phyloP scores from a whole-genome alignment of 2,888 invertebrate genomes.

The Acleris laterana region DNA sequence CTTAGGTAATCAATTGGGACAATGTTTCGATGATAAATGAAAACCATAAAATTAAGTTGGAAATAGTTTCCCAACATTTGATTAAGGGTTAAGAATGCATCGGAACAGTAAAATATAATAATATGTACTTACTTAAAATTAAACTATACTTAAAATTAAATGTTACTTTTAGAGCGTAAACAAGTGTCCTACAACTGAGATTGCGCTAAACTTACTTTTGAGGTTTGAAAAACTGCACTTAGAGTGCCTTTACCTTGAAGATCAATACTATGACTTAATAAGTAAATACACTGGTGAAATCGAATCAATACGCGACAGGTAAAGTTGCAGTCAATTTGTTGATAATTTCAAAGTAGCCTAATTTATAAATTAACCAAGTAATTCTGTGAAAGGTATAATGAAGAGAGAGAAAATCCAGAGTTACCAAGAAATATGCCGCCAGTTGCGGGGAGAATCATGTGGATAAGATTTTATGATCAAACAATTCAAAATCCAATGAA shows the following conservation, averaged over 20 bases:
- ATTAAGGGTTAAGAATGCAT: too few species aligned
- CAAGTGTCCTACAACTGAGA: constrained; percentile 79
- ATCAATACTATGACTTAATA: constrained; percentile 89
- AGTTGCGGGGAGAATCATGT: constrained; percentile 91
- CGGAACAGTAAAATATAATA: too few species aligned
- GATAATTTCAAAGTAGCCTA: background rate
- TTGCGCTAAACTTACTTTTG: constrained; percentile 74
- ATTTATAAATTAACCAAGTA: too few species aligned
- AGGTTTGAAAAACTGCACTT: constrained; percentile 90
- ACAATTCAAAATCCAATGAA: constrained; percentile 91
- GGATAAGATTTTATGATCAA: constrained; percentile 91
- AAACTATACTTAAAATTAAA: background rate
- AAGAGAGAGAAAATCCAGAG: constrained; percentile 89
- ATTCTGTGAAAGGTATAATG: constrained; percentile 85
- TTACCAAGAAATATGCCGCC: constrained; percentile 91
- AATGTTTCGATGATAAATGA: too few species aligned
- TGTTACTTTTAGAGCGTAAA: constrained; percentile 65
- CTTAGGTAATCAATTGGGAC: too few species aligned
- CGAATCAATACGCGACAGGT: constrained; percentile 87
- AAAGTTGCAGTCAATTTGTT: constrained; percentile 39
- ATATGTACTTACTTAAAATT: too few species aligned
- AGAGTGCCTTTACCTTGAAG: constrained; percentile 88
- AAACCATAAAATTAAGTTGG: too few species aligned
- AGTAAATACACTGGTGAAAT: constrained; percentile 88
- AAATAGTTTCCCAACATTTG: too few species aligned